phyloP scores from a whole-genome alignment of 1,140 invertebrate genomes.

The Bombus ignitus region DNA sequence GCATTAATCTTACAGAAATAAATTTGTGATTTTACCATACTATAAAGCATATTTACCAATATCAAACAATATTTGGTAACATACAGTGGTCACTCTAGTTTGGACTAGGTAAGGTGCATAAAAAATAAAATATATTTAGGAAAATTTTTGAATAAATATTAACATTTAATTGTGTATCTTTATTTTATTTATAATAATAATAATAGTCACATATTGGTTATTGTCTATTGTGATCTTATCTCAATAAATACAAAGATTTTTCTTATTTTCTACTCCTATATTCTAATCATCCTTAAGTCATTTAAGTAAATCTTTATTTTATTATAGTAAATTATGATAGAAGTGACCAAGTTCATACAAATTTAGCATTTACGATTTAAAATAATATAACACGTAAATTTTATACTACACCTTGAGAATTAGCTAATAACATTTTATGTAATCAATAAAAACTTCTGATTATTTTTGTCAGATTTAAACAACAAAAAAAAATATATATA shows the following conservation, averaged over 20 bases:
- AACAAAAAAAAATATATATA: no score
- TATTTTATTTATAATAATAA: constrained; percentile 23
- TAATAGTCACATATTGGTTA: no score
- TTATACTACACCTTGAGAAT: no score
- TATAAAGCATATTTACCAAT: constrained; percentile 57
- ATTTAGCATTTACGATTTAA: background rate
- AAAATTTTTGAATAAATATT: constrained; percentile 41
- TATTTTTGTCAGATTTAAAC: no score
- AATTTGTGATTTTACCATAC: constrained; percentile 1
- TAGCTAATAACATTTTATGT: no score
- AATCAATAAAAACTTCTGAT: no score
- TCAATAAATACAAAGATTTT: no score
- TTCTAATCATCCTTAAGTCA: no score
- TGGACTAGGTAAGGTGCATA: constrained; percentile 65
- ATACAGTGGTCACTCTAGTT: constrained; percentile 12
- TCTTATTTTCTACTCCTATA: no score
- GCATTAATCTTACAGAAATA: constrained; percentile 46
- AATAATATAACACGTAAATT: background rate
- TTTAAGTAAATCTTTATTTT: no score
- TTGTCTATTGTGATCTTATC: no score
- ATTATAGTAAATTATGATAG: background rate
- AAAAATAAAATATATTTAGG: constrained; percentile 43
- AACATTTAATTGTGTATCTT: constrained; percentile 35
- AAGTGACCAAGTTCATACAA: background rate
- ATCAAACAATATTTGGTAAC: constrained; percentile 54